Evolutionary conservation across 1,140 invertebrate genomes (phyloP), one percentile per base, ranked within the genome.

Genomic region (Diuraphis noxia): DNA sequence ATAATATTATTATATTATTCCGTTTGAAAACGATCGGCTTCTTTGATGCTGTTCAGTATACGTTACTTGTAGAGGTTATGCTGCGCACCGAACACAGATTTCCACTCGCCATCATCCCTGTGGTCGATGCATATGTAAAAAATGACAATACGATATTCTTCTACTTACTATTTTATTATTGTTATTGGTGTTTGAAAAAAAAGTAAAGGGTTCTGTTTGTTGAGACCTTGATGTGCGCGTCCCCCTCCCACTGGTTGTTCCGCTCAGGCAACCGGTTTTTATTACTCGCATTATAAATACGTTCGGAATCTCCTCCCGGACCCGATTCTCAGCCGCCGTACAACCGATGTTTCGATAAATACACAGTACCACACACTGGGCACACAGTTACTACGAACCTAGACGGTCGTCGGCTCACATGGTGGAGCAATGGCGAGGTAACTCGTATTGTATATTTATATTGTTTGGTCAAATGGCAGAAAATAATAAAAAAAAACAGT

Each of bases 201-300:
- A 38, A 52, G 56, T 38, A 63, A 88, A 56, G 86, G 86, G 86
- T 88, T 87, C 85, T 40, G 84, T 49, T 72, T 85, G 82, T 85
- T 25, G 19, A 88, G 86, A 88, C 86, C 86, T 63, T 88, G 86
- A 88, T 63, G 49, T 38, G 13, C 25, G 36, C 86, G 49, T 63
- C 52, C 30, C 49, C 25, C 46, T 36, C 10, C 46, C 41, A 41
- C 82, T 46, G 5, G n/a, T 17, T 6, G 30, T 0, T 7, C 4
- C 3, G 2, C 9, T 0, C 17, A 25, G 25, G 13, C 38, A 88
- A 88, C 86, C 86, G 86, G 86, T 88, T 88, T 88, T 56, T 19
- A 88, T 88, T 88, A 34, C 34, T 63, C 10, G 52, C 52, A 56
- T 87, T 88, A 88, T 40, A 63, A 88, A 88, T 88, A 40, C 86